A percentile compares a stretch with the other conserved stretches of the same genome.
phyloP scores from a whole-genome alignment of 2,797 vertebrate genomes.

The Myioborus miniatus region DNA sequence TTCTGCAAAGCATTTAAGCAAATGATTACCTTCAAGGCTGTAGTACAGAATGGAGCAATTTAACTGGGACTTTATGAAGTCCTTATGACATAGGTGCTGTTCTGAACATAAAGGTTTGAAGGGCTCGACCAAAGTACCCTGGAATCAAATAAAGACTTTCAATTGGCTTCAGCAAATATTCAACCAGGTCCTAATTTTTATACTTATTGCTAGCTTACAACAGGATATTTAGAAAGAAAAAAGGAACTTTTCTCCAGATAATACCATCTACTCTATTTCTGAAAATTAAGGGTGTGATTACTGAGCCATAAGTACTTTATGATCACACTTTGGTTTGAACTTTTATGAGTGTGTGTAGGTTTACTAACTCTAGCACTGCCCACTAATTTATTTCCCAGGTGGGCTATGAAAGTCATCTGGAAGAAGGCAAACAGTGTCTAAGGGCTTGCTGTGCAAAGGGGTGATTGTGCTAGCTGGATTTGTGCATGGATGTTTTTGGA shows the following conservation, averaged over 20 bases:
- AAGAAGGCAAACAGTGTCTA: slow-evolving; percentile 29
- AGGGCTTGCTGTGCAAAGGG: slow-evolving; percentile 5
- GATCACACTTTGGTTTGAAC: slow-evolving; percentile 14
- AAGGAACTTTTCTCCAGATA: neutral
- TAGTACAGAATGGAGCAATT: neutral
- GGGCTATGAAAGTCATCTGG: slow-evolving; percentile 17
- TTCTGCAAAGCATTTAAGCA: neutral
- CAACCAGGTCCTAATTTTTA: neutral
- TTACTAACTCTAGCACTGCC: slow-evolving; percentile 29
- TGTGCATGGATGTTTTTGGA: neutral
- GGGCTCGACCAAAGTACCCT: neutral
- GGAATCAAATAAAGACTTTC: neutral
- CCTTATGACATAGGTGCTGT: slow-evolving; percentile 4
- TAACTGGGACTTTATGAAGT: neutral
- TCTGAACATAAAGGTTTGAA: neutral
- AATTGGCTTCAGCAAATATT: neutral
- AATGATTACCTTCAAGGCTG: neutral
- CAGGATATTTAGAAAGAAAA: neutral
- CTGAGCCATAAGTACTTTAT: slow-evolving; percentile 36
- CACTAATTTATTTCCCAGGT: slow-evolving; percentile 50
- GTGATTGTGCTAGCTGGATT: neutral
- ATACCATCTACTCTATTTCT: slow-evolving; percentile 6
- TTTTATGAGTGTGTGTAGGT: neutral
- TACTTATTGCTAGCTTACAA: neutral
- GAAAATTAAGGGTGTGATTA: slow-evolving; percentile 32